Evolutionary conservation across 1,140 invertebrate species (phyloP), one percentile per base, ranked within the genome.

Genomic region (Eurytemora carolleeae): DNA sequence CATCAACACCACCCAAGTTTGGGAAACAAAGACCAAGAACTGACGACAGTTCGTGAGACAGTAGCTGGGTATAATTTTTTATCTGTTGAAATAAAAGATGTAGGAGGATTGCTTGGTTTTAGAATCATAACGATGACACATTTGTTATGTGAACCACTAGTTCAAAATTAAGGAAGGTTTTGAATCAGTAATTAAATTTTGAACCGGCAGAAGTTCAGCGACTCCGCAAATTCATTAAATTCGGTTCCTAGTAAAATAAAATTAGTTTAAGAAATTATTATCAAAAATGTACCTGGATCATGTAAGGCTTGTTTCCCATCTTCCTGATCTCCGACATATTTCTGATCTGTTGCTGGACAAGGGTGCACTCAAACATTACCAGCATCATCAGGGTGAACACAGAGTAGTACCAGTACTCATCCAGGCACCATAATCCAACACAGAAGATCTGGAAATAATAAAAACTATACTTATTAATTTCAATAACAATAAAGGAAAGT

Each of bases 251-350:
- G n/a, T n/a, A n/a, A n/a, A n/a, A n/a, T n/a, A n/a, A n/a, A n/a
- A n/a, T n/a, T n/a, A n/a, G n/a, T n/a, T n/a, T 44, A 44, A 44
- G n/a, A 44, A 44, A n/a, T 44, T 44, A 12, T 44, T 12, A 44
- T 44, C n/a, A 20, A 24, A 60, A 60, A 15, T 16, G 53, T 70
- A 84, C 82, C 75, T 82, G 82, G 65, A 97, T 85, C 63, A 80
- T 78, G 70, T 94, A 95, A 0, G 93, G 90, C 74, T 94, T 94
- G 67, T 94, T 98, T 18, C 94, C 95, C 95, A 99, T 98, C 76
- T 96, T 93, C n/a, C 94, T 78, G 66, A 99, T 98, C 75, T 97
- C 93, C n/a, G 89, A 83, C 89, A 99, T 95, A 71, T 99, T 98
- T 66, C 87, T 76, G 3, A 98, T 69, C 70, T 99, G 96, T 70